Evolutionary conservation across 2,797 vertebrate genomes (phyloP).

Genomic region (Rhynchotus rufescens): DNA sequence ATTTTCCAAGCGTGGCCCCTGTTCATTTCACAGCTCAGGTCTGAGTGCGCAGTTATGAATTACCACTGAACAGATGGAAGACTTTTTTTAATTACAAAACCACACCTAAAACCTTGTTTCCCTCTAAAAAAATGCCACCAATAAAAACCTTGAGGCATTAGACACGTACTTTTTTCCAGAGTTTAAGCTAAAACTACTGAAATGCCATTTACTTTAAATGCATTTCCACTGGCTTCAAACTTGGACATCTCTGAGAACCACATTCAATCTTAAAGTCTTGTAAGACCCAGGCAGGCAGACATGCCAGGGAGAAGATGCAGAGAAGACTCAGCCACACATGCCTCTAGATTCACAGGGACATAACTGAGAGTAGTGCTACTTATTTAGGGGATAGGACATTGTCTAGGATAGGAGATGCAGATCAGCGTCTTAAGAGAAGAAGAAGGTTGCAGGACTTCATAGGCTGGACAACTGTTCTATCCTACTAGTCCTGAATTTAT

Average conservation of each 20-base stretch:
- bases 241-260: not conserved
- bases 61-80: not conserved
- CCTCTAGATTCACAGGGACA: too few relatives aligned
- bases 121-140: not conserved
- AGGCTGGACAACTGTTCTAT: too few relatives aligned
- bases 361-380: too few relatives aligned
- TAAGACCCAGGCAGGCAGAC: not conserved
- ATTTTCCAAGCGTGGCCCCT: not conserved
- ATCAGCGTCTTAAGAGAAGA: too few relatives aligned
- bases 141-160: not conserved
- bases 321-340: too few relatives aligned
- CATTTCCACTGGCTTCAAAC: not conserved
- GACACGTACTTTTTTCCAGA: not conserved
- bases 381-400: too few relatives aligned
- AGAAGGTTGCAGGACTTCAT: too few relatives aligned
- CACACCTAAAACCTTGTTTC: not conserved
- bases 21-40: slow-evolving; percentile 17
- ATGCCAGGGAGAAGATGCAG: not conserved
- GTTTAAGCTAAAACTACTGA: not conserved
- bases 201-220: not conserved
- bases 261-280: not conserved
- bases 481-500: too few relatives aligned
- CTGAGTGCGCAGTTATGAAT: not conserved
- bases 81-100: not conserved
- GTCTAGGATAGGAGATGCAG: too few relatives aligned